Evolutionary conservation across 2,888 invertebrate species (phyloP), one percentile per base, ranked within the genome.

Genomic region (Carpatolechia fugitivella): DNA sequence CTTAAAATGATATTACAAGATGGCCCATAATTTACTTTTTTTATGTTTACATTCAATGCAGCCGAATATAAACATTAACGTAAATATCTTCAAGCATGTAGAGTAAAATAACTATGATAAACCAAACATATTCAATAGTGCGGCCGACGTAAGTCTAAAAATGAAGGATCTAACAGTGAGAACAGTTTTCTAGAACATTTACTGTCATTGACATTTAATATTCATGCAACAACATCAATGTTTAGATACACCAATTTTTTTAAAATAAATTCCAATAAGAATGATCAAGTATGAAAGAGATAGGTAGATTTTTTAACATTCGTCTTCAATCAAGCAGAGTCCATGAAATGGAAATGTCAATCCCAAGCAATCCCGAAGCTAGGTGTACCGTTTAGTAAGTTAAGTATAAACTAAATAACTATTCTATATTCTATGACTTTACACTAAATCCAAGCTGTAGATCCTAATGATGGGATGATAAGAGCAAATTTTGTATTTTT

Each of bases 301-400:
- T 41, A 41, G 11, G 24, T 41, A 7, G 7, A 41, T 18, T 6
- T 20, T 44, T 44, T 44, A 47, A 47, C 8, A 8, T 29, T 30
- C 20, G 24, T 24, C 10, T 20, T 44, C 36, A 55, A 50, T 40
- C 16, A 70, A 78, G 82, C 82, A 56, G 79, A 80, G 80, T 78
- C 62, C 60, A 75, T 72, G 69, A 73, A 76, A 62, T 63, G 67
- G 73, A 72, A 71, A 47, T 47, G 69, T 68, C 67, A 58, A 67
- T 69, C 74, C 64, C 65, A 77, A 78, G 80, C 80, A 76, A 79
- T 73, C 77, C 80, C 75, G 59, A 77, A 47, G 47, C 47, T 47
- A 47, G 80, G 78, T 47, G 47, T 24, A 44, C 6, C 1, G 13
- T 44, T 44, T 44, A n/a, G 76, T 67, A 69, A 61, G 62, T 65